A percentile compares a stretch with the other conserved stretches of the same genome.
phyloP scores from a whole-genome alignment of 1,140 invertebrate species.

The Nylanderia fulva region DNA sequence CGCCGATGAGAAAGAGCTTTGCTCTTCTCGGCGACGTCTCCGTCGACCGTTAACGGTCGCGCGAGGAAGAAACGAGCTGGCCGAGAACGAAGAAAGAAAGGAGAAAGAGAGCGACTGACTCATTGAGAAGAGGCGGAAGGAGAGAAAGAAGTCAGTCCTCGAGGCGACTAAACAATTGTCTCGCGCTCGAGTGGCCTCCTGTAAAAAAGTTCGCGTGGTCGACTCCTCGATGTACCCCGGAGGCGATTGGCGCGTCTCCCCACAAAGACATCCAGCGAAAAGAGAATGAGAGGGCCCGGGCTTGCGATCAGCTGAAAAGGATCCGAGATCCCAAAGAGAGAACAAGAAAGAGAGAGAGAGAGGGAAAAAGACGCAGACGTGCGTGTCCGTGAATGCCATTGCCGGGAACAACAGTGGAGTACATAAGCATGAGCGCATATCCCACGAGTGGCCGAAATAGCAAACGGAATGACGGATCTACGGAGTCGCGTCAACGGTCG shows the following conservation, averaged over 20 bases:
- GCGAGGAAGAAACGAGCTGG: conserved; percentile 11
- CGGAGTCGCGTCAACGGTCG: conserved; percentile 68
- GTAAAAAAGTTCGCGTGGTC: conserved; percentile 58
- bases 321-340: conserved; percentile 59
- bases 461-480: conserved; percentile 67
- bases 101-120: conserved; percentile 20
- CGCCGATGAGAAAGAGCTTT: conserved; percentile 23
- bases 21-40: conserved; percentile 1
- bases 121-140: conserved; percentile 57
- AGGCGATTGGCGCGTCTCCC: conserved; percentile 68
- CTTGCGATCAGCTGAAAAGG: conserved; percentile 70
- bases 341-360: too few species aligned
- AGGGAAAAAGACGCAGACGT: conserved; percentile 59
- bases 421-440: conserved; percentile 43
- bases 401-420: conserved; percentile 53
- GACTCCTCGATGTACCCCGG: conserved; percentile 76
- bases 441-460: conserved; percentile 71
- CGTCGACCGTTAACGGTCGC: conserved; percentile 73
- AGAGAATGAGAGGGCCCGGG: conserved; percentile 37
- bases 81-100: background rate
- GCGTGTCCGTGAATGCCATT: conserved; percentile 66
- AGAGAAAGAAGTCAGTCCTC: conserved; percentile 74
- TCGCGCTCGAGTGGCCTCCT: conserved; percentile 74
- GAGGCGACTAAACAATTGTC: conserved; percentile 79
- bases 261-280: conserved; percentile 57